phyloP scores from a whole-genome alignment of 2,888 invertebrate genomes.

The Rotaria socialis region DNA sequence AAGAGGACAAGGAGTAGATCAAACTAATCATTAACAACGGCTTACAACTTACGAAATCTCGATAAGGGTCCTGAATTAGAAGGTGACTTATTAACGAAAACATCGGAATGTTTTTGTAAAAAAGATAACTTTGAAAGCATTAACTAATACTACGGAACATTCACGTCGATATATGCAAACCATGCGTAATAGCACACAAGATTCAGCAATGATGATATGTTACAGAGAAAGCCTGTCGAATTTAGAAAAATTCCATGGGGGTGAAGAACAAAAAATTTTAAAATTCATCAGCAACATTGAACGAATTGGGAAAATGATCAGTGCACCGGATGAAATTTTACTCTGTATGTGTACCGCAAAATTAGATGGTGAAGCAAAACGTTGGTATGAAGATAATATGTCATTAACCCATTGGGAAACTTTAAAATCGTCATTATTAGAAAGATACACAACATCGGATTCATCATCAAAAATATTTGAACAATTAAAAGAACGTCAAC shows the following conservation, averaged over 20 bases:
- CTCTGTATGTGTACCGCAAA: not conserved
- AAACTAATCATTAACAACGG: not conserved
- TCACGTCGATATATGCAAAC: too few species aligned
- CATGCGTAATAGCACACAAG: not conserved
- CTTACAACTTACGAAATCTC: too few species aligned
- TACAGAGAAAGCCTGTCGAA: not conserved
- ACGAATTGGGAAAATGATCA: not conserved
- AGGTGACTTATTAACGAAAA: not conserved
- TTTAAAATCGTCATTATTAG: not conserved
- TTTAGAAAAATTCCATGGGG: not conserved
- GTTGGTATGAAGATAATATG: not conserved
- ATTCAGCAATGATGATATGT: slow-evolving; percentile 15
- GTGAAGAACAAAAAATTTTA: not conserved
- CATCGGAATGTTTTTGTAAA: not conserved
- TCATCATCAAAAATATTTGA: not conserved
- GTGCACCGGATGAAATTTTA: not conserved
- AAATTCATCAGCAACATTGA: not conserved
- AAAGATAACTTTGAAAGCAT: not conserved
- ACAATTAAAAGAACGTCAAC: slow-evolving; percentile 4
- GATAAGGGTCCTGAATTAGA: too few species aligned
- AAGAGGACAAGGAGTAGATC: too few species aligned
- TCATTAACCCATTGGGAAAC: not conserved
- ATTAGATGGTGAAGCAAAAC: not conserved
- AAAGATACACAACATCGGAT: not conserved
- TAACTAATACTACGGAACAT: too few species aligned